A percentile compares a stretch with the other conserved stretches of the same genome.
Evolutionary conservation across 2,888 invertebrate genomes (phyloP).

Genomic region (Coremacera marginata): DNA sequence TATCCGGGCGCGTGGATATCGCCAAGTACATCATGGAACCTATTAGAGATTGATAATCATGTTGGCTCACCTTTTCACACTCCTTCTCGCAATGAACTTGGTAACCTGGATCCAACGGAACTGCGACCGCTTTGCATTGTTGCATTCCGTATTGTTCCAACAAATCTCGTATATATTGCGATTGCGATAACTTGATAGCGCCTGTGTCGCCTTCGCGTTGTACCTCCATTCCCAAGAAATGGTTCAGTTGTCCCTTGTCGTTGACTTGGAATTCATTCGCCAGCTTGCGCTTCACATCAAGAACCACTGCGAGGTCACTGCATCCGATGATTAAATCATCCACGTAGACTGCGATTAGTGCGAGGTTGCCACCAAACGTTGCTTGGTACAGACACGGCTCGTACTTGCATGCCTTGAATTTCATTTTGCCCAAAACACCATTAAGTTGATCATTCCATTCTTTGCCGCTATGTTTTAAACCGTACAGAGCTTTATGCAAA

Average conservation of each 20-base stretch:
- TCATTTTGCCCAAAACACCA: neutral
- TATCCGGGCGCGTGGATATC: slow-evolving; percentile 33
- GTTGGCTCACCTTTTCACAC: slow-evolving; percentile 29
- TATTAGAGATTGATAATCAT: slow-evolving; percentile 25
- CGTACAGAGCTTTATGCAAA: slow-evolving; percentile 49
- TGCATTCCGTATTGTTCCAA: slow-evolving; percentile 31
- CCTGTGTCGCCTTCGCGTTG: slow-evolving; percentile 43
- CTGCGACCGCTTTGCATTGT: slow-evolving; percentile 29
- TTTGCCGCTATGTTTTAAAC: slow-evolving; percentile 49
- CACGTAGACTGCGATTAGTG: neutral
- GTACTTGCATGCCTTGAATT: slow-evolving; percentile 1
- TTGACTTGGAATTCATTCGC: slow-evolving; percentile 12
- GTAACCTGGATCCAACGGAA: slow-evolving; percentile 34
- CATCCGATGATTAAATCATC: neutral
- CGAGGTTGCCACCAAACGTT: no score
- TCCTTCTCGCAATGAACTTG: slow-evolving; percentile 29
- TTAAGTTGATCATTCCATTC: slow-evolving; percentile 48
- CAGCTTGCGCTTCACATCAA: neutral
- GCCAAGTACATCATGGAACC: slow-evolving; percentile 34
- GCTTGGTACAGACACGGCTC: slow-evolving; percentile 40
- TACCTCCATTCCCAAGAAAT: slow-evolving; percentile 41
- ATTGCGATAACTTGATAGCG: slow-evolving; percentile 31
- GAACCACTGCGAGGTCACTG: no score
- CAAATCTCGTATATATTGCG: slow-evolving; percentile 21
- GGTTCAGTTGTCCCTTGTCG: slow-evolving; percentile 14